A percentile compares a stretch with the other conserved stretches of the same genome.
phyloP scores from a whole-genome alignment of 2,888 invertebrate species.

The Nebria salina region DNA sequence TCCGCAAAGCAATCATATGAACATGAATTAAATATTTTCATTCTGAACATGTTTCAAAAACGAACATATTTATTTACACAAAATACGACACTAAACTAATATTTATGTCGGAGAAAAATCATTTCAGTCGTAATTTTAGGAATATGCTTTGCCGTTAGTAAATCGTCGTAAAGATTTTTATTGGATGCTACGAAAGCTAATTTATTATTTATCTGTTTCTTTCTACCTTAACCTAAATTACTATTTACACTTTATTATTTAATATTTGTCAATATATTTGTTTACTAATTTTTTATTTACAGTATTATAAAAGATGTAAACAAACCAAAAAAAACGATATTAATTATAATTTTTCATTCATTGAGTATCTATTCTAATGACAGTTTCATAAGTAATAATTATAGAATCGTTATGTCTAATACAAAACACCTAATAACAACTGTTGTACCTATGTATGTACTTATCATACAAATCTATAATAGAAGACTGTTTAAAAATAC shows the following conservation, averaged over 20 bases:
- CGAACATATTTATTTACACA: no score
- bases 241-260: background rate
- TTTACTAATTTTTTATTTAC: background rate
- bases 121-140: no score
- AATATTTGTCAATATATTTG: background rate
- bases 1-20: background rate
- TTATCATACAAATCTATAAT: background rate
- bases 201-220: no score
- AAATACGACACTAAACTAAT: no score
- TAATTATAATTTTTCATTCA: background rate
- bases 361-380: background rate
- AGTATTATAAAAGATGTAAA: background rate
- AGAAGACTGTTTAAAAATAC: background rate
- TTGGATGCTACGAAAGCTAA: no score
- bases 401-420: background rate
- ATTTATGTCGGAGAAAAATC: no score
- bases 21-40: background rate
- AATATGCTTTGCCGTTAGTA: no score
- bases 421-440: constrained; percentile 1
- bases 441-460: background rate
- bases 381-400: background rate
- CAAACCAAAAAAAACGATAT: background rate
- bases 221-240: background rate
- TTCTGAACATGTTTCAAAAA: background rate
- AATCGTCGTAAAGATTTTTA: no score